A percentile compares a stretch with the other conserved stretches of the same genome.
phyloP scores from a whole-genome alignment of 2,797 vertebrate species.

The Lutjanus argentimaculatus region DNA sequence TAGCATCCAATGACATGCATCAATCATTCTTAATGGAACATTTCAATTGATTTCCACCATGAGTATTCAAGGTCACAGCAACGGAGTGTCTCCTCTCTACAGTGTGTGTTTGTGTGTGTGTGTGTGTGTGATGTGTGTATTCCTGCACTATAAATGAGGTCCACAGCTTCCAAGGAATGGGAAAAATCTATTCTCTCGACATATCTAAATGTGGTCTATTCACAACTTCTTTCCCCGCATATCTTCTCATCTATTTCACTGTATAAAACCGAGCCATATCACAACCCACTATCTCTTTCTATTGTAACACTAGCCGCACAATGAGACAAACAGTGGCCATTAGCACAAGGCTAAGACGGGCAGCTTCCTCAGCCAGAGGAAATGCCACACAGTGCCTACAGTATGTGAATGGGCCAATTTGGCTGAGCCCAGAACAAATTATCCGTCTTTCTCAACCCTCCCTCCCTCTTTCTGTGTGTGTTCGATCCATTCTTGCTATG shows the following conservation, averaged over 20 bases:
- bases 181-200: slow-evolving; percentile 40
- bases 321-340: slow-evolving; percentile 71
- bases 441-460: slow-evolving; percentile 56
- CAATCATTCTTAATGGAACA: slow-evolving; percentile 84
- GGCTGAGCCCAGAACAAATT: slow-evolving; percentile 65
- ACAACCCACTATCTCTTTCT: slow-evolving; percentile 59
- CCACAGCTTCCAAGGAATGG: slow-evolving; percentile 50
- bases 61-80: slow-evolving; percentile 80
- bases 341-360: slow-evolving; percentile 58
- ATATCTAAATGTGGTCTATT: slow-evolving; percentile 47
- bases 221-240: slow-evolving; percentile 36
- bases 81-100: slow-evolving; percentile 34
- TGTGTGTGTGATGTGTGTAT: no score
- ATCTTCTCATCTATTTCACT: slow-evolving; percentile 72
- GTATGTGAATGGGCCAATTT: slow-evolving; percentile 69
- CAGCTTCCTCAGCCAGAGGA: slow-evolving; percentile 66
- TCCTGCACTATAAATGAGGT: slow-evolving; percentile 60
- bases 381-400: slow-evolving; percentile 50
- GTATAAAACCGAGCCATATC: slow-evolving; percentile 62
- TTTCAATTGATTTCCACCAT: slow-evolving; percentile 80
- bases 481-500: slow-evolving; percentile 71
- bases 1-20: slow-evolving; percentile 76
- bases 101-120: slow-evolving; percentile 37
- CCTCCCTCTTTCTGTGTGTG: slow-evolving; percentile 53
- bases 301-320: slow-evolving; percentile 54